Evolutionary conservation across 1,140 invertebrate genomes (phyloP).

Genomic region (Caenorhabditis latens): DNA sequence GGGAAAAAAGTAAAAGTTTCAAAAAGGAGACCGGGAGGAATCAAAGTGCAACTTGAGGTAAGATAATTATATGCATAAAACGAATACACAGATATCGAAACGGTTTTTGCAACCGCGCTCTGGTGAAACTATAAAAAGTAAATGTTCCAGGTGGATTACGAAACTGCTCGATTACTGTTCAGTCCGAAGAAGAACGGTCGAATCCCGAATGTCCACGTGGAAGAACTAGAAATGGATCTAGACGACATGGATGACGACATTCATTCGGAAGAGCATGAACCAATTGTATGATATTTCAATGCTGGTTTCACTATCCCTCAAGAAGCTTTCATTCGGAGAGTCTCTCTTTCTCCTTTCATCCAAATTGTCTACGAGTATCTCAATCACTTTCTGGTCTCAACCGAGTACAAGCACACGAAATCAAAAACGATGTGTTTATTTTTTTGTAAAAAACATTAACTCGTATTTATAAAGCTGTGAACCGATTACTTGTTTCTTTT

Average conservation of each 20-base stretch:
- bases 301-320: not conserved
- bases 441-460: not conserved
- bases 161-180: slow-evolving; percentile 38
- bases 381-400: slow-evolving; percentile 3
- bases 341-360: not conserved
- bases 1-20: slow-evolving; percentile 40
- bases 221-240: slow-evolving; percentile 1
- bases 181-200: slow-evolving; percentile 23
- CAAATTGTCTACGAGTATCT: slow-evolving; percentile 29
- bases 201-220: slow-evolving; percentile 27
- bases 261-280: not conserved
- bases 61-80: not conserved
- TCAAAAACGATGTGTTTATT: slow-evolving; percentile 20
- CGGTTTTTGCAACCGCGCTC: too few species aligned
- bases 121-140: too few species aligned
- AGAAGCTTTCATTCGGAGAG: slow-evolving; percentile 11
- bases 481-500: slow-evolving; percentile 28
- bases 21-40: slow-evolving; percentile 19
- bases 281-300: not conserved
- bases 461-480: slow-evolving; percentile 53
- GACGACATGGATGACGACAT: not conserved
- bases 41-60: slow-evolving; percentile 41
- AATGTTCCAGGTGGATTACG: slow-evolving; percentile 29
- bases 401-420: not conserved
- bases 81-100: too few species aligned